Percentiles rank a stretch among this genome's conserved stretches.
phyloP scores from a whole-genome alignment of 2,888 invertebrate species.

The Odontothrips loti region DNA sequence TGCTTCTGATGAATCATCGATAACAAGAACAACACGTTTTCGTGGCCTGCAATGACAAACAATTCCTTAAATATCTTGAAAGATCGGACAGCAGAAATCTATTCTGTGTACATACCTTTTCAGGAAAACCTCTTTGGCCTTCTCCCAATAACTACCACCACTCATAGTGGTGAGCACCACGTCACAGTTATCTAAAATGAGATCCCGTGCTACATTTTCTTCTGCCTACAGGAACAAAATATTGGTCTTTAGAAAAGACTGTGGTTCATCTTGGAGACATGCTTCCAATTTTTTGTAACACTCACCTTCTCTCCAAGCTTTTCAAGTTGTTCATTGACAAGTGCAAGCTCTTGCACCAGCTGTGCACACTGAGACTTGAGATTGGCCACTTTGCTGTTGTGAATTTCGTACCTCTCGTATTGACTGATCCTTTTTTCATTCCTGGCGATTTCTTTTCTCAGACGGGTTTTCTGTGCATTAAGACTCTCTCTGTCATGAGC shows the following conservation, averaged over 20 bases:
- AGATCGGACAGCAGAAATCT: neutral
- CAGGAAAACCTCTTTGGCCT: neutral
- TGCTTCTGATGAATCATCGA: neutral
- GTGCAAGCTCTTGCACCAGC: neutral
- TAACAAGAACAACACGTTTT: neutral
- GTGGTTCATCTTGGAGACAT: neutral
- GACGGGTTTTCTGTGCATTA: neutral
- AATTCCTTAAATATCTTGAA: neutral
- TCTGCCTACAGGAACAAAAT: neutral
- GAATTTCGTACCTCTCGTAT: neutral
- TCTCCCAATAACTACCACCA: neutral
- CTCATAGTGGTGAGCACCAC: neutral
- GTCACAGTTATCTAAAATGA: neutral
- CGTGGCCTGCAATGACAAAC: neutral
- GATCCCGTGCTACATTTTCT: neutral
- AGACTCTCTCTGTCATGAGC: neutral
- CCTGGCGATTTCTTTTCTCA: neutral
- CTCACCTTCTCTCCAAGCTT: neutral
- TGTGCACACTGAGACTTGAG: neutral
- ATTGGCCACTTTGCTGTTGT: neutral
- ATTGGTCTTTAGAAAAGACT: neutral
- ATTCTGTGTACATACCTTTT: neutral
- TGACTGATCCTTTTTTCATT: neutral
- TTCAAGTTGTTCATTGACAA: neutral
- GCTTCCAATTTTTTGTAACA: neutral